These are phyloP conservation scores for Uria lomvia DNA, from an alignment of 2,113 vertebrate species.

Conservation along the genomic window DNA sequence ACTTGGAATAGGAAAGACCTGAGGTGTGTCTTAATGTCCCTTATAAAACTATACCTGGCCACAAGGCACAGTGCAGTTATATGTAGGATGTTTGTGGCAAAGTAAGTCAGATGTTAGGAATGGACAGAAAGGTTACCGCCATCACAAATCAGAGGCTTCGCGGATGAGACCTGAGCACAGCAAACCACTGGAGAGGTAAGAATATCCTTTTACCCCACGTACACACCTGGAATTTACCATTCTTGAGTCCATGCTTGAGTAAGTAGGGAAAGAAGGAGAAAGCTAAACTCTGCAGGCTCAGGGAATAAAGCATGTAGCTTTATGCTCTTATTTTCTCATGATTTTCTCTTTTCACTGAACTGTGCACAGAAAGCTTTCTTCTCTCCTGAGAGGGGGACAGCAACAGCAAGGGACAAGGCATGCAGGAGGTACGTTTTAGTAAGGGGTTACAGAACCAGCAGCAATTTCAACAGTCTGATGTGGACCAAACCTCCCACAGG, in stretches of 20 bases:
- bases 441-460: not conserved
- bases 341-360: not conserved
- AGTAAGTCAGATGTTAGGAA: rapidly evolving
- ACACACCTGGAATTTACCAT: not conserved
- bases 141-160: not conserved
- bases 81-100: rapidly evolving
- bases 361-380: not conserved
- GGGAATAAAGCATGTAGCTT: not conserved
- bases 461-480: not conserved
- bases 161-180: not conserved
- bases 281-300: not conserved
- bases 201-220: not conserved
- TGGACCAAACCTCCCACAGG: not conserved
- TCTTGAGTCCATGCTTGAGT: not conserved
- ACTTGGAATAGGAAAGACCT: not conserved
- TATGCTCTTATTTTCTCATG: not conserved
- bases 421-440: rapidly evolving
- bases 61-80: rapidly evolving
- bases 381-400: not conserved
- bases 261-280: not conserved
- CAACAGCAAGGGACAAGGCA: not conserved
- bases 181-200: not conserved
- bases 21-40: too few species aligned
- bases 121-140: not conserved
- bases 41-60: not conserved